These are phyloP conservation scores for Epizoanthus rinbou DNA, from an alignment of 92 coral and sea anemone species.

Conservation along the genomic window DNA sequence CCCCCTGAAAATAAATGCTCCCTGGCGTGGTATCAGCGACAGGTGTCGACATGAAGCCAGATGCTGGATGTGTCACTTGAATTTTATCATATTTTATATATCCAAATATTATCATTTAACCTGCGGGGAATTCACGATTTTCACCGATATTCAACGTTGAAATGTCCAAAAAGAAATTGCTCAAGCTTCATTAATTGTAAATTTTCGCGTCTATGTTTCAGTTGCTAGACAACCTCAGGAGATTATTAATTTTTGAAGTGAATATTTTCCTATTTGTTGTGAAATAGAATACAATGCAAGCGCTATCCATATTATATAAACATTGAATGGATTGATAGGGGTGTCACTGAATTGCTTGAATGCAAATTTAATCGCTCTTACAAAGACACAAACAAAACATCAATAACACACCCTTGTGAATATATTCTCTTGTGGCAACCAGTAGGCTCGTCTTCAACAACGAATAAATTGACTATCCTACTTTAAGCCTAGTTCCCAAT, in stretches of 20 bases:
- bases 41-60: too few relatives aligned
- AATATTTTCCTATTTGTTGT: not conserved
- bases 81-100: too few relatives aligned
- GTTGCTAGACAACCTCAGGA: slow-evolving; percentile 19
- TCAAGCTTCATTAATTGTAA: not conserved
- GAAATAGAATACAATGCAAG: not conserved
- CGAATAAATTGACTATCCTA: too few relatives aligned
- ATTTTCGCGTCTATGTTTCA: slow-evolving; percentile 5
- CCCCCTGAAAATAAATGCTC: too few relatives aligned
- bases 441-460: not conserved
- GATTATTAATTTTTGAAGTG: slow-evolving; percentile 17
- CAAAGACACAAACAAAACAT: not conserved
- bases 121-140: too few relatives aligned
- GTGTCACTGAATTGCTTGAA: slow-evolving; percentile 15
- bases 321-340: not conserved
- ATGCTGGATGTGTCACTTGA: too few relatives aligned
- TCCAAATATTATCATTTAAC: too few relatives aligned
- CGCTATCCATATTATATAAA: not conserved
- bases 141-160: too few relatives aligned
- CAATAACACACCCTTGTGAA: not conserved
- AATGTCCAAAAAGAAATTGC: too few relatives aligned
- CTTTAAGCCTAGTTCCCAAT: too few relatives aligned
- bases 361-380: slow-evolving; percentile 15
- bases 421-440: not conserved
- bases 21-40: too few relatives aligned